Base-by-base conservation (phyloP, 2,113 vertebrate genomes). In the Ceyx cyanopectus region DNA sequence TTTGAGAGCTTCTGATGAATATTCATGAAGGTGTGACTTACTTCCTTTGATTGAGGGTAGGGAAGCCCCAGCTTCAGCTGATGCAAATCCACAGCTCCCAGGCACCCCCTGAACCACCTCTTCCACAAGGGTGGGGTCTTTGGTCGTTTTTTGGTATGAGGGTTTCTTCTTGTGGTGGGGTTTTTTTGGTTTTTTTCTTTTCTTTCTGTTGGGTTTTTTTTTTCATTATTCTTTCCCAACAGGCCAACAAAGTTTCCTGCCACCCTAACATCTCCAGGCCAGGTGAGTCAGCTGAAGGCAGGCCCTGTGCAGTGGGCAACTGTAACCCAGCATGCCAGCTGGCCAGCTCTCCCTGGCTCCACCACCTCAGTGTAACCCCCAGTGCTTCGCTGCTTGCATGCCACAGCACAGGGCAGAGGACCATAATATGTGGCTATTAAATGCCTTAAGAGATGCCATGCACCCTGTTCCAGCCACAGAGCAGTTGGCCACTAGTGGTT, bases 251-350 rank as follows among this genome's bases (percentile, higher is more conserved):
- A 15, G 45, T 53, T 54, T 41, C 46, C 45, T n/a, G 54, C 6
- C 4, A 1, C 4, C 4, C 9, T 8, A 27, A 41, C 40, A 50
- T 1, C 29, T 15, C 34, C 41, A 2, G 2, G 2, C 24, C 27
- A 4, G 40, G 10, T 24, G 32, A 19, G 27, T 8, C 16, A 32
- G 3, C 6, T 3, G 15, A 23, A 46, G 41, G 13, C 72, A 37
- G 41, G 16, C 29, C 46, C 32, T 3, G 18, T 5, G 16, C 41
- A 14, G 48, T 2, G 24, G 41, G 66, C 2, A 12, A 57, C 22
- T 0, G 10, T 9, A 9, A 8, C 45, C 16, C 7, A 19, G 9
- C 30, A 4, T 1, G 21, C 6, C n/a, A 7, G 23, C 6, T 3
- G 9, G 26, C 29, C 24, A 13, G 53, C 43, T 50, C 13, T 14